Evolutionary conservation across 2,888 invertebrate species (phyloP).

Genomic region (Napeogenes inachia): DNA sequence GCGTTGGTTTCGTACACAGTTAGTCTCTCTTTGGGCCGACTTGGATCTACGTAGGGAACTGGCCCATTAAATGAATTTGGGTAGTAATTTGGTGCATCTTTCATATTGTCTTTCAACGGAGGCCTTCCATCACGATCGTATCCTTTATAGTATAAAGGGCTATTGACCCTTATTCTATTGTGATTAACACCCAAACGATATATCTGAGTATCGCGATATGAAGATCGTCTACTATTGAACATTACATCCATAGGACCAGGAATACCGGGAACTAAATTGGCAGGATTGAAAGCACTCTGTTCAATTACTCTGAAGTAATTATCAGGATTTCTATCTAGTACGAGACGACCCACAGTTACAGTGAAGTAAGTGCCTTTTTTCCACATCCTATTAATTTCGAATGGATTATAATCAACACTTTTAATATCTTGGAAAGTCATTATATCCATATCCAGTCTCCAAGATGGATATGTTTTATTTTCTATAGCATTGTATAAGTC

Average conservation of each 20-base stretch:
- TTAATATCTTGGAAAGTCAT: slow-evolving; percentile 44
- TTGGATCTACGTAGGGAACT: slow-evolving; percentile 75
- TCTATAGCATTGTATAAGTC: slow-evolving; percentile 94
- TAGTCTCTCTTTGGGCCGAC: slow-evolving; percentile 39
- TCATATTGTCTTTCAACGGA: slow-evolving; percentile 85
- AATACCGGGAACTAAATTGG: slow-evolving; percentile 60
- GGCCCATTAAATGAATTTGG: slow-evolving; percentile 96
- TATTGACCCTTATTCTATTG: slow-evolving; percentile 50
- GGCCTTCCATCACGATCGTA: slow-evolving; percentile 75
- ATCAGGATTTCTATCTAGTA: slow-evolving; percentile 48
- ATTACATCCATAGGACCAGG: slow-evolving; percentile 51
- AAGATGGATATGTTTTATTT: slow-evolving; percentile 69
- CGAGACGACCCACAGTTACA: slow-evolving; percentile 47
- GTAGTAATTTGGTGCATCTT: slow-evolving; percentile 92
- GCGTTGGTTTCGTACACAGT: slow-evolving; percentile 41
- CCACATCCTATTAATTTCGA: slow-evolving; percentile 53
- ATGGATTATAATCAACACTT: slow-evolving; percentile 52
- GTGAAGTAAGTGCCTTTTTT: slow-evolving; percentile 55
- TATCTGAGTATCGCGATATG: slow-evolving; percentile 52
- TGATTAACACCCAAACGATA: slow-evolving; percentile 55
- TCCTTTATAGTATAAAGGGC: slow-evolving; percentile 45
- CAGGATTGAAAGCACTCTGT: slow-evolving; percentile 49
- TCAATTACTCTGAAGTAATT: slow-evolving; percentile 51
- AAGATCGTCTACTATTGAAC: slow-evolving; percentile 47
- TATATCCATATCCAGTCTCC: slow-evolving; percentile 57